phyloP scores from a whole-genome alignment of 2,113 vertebrate genomes.

The Podocnemis expansa region DNA sequence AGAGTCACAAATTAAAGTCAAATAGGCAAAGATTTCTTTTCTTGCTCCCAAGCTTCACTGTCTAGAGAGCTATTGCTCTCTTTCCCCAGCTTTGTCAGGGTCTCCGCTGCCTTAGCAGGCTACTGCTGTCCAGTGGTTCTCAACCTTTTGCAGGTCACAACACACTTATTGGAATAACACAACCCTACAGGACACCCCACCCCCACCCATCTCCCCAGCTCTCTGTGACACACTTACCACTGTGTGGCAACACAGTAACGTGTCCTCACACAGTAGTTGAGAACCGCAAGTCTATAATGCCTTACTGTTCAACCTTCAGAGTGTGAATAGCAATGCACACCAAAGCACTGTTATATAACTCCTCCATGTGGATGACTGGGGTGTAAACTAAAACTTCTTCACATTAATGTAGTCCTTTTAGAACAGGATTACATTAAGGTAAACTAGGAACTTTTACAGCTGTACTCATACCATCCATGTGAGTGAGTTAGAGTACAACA shows the following conservation, averaged over 20 bases:
- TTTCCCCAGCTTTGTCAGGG: neutral
- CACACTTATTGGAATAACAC: no score
- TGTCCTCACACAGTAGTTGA: no score
- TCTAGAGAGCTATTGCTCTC: neutral
- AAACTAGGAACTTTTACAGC: neutral
- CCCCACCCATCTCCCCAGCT: no score
- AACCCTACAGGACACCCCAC: no score
- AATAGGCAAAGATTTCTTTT: neutral
- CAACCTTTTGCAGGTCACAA: no score
- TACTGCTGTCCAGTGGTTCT: neutral
- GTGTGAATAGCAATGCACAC: neutral
- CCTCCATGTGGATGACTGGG: neutral
- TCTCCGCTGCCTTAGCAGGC: neutral
- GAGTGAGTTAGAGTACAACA: neutral
- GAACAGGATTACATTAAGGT: neutral
- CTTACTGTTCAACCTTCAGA: neutral
- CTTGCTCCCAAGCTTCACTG: neutral
- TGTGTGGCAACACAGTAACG: no score
- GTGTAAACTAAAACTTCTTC: neutral
- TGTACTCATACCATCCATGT: neutral
- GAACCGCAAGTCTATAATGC: neutral
- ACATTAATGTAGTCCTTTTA: neutral
- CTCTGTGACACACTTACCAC: no score
- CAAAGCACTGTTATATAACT: neutral
- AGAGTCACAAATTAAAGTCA: neutral